Base-by-base conservation (phyloP, 2,113 vertebrate genomes). In the Poeciliopsis prolifica region DNA sequence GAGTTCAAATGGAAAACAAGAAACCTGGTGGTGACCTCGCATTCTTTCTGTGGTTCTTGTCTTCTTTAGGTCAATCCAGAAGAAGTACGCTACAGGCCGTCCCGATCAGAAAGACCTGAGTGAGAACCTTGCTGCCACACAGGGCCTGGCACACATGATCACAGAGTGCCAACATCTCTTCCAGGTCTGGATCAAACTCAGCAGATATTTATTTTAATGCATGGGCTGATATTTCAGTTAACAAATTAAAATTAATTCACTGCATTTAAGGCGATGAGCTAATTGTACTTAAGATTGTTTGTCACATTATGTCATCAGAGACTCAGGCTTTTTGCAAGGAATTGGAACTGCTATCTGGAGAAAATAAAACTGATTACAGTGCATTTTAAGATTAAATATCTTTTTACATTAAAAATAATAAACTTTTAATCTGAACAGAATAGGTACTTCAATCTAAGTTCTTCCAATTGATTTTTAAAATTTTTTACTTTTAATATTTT, bases 111-210 rank as follows among this genome's bases (percentile, higher is more conserved):
- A 98, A 88, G 97, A 99, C 92, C 95, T 99, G 82, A 99, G 82
- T 72, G 98, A 99, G 94, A 99, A 98, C 86, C 92, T 97, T 87
- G 98, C 98, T 2, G 98, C 98, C 30, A 97, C 97, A 70, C 97
- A 98, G 87, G 98, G 98, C 10, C 95, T 99, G 54, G 93, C 97
- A 35, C 97, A 99, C 89, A 98, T 99, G 97, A 99, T 99, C 93
- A 87, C 91, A 28, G 97, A 98, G 92, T 96, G 96, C 80, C 94
- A 95, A 85, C 92, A 77, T 63, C 95, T 99, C 81, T 99, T 99
- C 87, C 95, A 98, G 97, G 98, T 98, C 88, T 93, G 93, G 28
- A 77, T 65, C 54, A 51, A 66, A 1, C 51, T 40, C 28, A 4
- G 37, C 19, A 31, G 17, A 13, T 13, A 1, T 54, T 62, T n/a